phyloP scores from a whole-genome alignment of 2,113 vertebrate species.

The Larimichthys polyactis region DNA sequence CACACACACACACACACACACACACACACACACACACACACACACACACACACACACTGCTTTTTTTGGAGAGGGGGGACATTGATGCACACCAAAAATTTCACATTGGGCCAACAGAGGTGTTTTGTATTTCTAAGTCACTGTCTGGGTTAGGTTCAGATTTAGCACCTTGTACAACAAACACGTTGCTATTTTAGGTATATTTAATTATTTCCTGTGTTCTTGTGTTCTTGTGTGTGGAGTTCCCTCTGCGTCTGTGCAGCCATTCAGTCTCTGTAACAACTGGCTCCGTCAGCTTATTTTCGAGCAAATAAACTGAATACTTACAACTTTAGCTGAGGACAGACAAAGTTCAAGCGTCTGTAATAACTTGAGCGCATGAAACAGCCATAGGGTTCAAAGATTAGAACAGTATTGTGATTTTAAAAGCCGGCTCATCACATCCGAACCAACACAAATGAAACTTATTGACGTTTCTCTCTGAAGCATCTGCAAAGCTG shows the following conservation, averaged over 20 bases:
- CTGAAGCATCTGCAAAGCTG: slow-evolving; percentile 21
- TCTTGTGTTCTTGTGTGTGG: slow-evolving; percentile 11
- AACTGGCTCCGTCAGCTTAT: neutral
- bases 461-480: neutral
- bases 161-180: slow-evolving; percentile 52
- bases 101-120: slow-evolving; percentile 16
- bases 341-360: neutral
- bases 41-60: neutral
- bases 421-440: neutral
- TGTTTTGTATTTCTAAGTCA: slow-evolving; percentile 40
- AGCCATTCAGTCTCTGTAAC: slow-evolving; percentile 3
- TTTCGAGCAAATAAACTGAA: neutral
- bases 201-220: slow-evolving; percentile 48
- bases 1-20: slow-evolving; percentile 1
- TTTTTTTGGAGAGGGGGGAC: slow-evolving; percentile 18
- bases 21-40: slow-evolving; percentile 1
- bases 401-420: neutral
- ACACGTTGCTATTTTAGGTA: slow-evolving; percentile 47
- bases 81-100: slow-evolving; percentile 1
- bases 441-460: neutral
- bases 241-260: slow-evolving; percentile 10
- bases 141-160: slow-evolving; percentile 29
- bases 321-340: neutral
- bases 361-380: neutral
- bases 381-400: neutral